Evolutionary conservation across 1,140 invertebrate species (phyloP).

Genomic region (Drosophila chauvacae): DNA sequence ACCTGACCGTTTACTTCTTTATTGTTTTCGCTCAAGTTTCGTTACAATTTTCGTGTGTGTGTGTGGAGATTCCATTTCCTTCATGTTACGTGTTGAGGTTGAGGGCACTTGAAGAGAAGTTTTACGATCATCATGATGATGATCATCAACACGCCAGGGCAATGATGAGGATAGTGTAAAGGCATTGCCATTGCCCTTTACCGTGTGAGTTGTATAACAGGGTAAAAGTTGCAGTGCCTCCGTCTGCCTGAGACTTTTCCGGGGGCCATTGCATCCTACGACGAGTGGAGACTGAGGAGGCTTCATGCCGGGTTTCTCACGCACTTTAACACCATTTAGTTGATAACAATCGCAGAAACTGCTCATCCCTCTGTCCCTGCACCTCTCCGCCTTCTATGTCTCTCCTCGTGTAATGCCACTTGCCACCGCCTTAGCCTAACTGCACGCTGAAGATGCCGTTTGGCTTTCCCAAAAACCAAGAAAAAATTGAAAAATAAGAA

Average conservation of each 20-base stretch:
- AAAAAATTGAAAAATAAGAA: constrained; percentile 26
- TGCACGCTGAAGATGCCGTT: constrained; percentile 55
- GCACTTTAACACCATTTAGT: constrained; percentile 82
- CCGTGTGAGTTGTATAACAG: constrained; percentile 61
- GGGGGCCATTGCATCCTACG: constrained; percentile 41
- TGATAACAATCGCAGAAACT: constrained; percentile 74
- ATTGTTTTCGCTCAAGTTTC: constrained; percentile 21
- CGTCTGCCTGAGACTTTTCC: constrained; percentile 23
- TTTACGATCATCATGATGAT: constrained; percentile 44
- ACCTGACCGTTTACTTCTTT: constrained; percentile 13
- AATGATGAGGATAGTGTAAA: constrained; percentile 27
- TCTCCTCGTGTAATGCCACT: constrained; percentile 71
- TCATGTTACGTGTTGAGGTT: constrained; percentile 48
- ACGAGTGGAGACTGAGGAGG: constrained; percentile 13
- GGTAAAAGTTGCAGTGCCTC: constrained; percentile 61
- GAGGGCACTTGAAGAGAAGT: constrained; percentile 45
- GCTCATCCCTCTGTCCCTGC: constrained; percentile 6
- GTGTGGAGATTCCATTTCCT: constrained; percentile 45
- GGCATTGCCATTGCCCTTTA: constrained; percentile 52
- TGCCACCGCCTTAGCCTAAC: constrained; percentile 53
- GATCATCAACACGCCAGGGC: not conserved
- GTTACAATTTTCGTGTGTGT: constrained; percentile 35
- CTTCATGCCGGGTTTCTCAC: constrained; percentile 68
- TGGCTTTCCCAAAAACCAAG: constrained; percentile 64
- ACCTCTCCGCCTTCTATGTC: not conserved